These are phyloP conservation scores for Falco cherrug DNA, from an alignment of 2,797 vertebrate species.

Conservation along the genomic window DNA sequence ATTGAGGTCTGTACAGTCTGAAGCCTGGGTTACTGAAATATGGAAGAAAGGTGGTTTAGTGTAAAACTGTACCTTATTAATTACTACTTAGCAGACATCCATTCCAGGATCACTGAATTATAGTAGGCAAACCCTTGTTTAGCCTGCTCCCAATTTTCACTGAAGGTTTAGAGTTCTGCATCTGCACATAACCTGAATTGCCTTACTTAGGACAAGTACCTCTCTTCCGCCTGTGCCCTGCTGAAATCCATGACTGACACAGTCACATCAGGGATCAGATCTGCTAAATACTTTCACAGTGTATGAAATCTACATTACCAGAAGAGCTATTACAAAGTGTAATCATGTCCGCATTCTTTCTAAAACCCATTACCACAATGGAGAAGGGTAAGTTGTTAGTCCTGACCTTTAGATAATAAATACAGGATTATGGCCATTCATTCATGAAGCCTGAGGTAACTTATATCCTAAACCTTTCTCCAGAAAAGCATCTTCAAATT, in stretches of 20 bases:
- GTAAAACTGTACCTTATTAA: neutral
- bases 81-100: neutral
- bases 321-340: neutral
- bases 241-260: neutral
- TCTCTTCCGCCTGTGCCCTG: neutral
- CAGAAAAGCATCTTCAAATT: neutral
- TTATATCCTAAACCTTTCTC: neutral
- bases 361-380: neutral
- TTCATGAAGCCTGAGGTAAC: neutral
- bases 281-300: neutral
- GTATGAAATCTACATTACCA: neutral
- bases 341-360: neutral
- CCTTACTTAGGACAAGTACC: neutral
- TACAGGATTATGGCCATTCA: neutral
- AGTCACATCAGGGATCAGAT: neutral
- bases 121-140: neutral
- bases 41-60: neutral
- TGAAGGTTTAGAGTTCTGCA: neutral
- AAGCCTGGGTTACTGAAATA: neutral
- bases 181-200: neutral
- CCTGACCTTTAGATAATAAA: neutral
- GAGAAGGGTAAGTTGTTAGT: neutral
- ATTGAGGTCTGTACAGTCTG: neutral
- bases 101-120: neutral
- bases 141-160: neutral